These are phyloP conservation scores for Paramuricea clavata DNA, from an alignment of 92 coral and sea anemone genomes.

Conservation along the genomic window DNA sequence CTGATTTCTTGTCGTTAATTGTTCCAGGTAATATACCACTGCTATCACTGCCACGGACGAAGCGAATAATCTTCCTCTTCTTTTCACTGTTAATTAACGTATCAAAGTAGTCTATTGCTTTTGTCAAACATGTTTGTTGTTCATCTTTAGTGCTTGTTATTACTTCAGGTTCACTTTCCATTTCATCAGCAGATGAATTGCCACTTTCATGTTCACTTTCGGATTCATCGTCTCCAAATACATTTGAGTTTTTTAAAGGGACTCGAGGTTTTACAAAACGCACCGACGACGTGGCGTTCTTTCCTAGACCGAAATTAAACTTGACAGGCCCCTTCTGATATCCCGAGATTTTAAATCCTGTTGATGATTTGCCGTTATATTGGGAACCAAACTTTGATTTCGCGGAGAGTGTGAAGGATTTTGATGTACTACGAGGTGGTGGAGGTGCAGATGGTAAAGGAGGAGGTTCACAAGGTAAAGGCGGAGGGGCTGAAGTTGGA, in stretches of 20 bases:
- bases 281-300: constrained; percentile 69
- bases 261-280: constrained; percentile 54
- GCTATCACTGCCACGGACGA: constrained; percentile 84
- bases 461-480: constrained; percentile 81
- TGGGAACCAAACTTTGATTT: not conserved
- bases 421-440: constrained; percentile 72
- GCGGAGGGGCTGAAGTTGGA: constrained; percentile 76
- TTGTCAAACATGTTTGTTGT: constrained; percentile 86
- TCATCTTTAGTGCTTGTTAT: constrained; percentile 78
- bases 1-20: constrained; percentile 20
- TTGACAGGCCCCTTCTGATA: constrained; percentile 57
- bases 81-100: constrained; percentile 78
- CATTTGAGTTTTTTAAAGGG: constrained; percentile 72
- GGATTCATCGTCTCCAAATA: constrained; percentile 90
- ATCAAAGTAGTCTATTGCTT: constrained; percentile 96
- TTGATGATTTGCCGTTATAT: not conserved
- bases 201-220: constrained; percentile 81
- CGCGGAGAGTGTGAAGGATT: not conserved
- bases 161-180: constrained; percentile 55
- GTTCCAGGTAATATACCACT: constrained; percentile 91
- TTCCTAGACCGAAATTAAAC: constrained; percentile 77
- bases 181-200: constrained; percentile 18
- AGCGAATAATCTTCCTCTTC: constrained; percentile 85
- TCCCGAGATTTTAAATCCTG: not conserved
- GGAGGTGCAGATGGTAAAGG: constrained; percentile 79